phyloP scores from a whole-genome alignment of 2,888 invertebrate species.

The Synergus gifuensis region DNA sequence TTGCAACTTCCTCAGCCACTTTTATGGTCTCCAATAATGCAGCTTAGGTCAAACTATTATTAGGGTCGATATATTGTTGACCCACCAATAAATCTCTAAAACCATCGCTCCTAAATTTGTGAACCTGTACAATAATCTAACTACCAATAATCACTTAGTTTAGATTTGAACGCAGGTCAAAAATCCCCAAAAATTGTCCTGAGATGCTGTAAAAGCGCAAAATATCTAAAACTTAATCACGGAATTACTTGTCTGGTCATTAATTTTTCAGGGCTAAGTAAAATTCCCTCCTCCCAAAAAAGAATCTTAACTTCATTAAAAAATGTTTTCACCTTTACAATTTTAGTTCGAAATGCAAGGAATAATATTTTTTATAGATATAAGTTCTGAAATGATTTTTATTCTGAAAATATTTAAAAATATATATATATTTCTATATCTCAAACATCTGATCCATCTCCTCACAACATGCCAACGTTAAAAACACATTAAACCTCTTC shows the following conservation, averaged over 20 bases:
- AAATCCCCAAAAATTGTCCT: not conserved
- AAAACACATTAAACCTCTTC: slow-evolving; percentile 33
- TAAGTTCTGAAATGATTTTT: too few species aligned
- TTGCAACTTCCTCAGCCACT: not conserved
- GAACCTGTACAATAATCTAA: not conserved
- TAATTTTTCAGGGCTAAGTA: not conserved
- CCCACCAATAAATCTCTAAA: not conserved
- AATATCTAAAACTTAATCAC: not conserved
- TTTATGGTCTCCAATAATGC: not conserved
- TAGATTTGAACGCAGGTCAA: not conserved
- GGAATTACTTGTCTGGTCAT: not conserved
- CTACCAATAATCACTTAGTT: not conserved
- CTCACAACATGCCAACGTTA: slow-evolving; percentile 21
- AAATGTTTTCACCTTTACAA: not conserved
- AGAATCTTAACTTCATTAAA: not conserved
- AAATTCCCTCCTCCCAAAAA: not conserved
- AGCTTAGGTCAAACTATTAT: slow-evolving; percentile 11
- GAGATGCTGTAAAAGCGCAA: not conserved
- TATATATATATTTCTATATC: not conserved
- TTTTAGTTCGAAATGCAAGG: not conserved
- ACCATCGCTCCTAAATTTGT: not conserved
- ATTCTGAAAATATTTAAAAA: not conserved
- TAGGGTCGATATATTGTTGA: slow-evolving; percentile 31
- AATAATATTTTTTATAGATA: not conserved
- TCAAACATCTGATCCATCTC: slow-evolving; percentile 12